A percentile compares a stretch with the other conserved stretches of the same genome.
Conservation (phyloP, 2,888 invertebrate species). For the Drosophila monieri region DNA sequence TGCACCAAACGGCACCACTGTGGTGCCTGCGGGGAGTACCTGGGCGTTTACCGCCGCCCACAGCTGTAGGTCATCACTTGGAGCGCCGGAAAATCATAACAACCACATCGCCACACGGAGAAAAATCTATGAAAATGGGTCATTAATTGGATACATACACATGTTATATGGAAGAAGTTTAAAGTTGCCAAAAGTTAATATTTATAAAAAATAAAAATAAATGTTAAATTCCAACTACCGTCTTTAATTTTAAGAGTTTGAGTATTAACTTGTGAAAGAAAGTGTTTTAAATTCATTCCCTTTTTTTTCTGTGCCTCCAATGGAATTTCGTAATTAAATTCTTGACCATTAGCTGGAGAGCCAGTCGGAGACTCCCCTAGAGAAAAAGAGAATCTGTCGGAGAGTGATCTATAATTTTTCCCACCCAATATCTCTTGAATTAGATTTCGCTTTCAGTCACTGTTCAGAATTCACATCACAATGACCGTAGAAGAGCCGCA, state of each 20-base stretch:
- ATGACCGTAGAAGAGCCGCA: conserved; percentile 67
- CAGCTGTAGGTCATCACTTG: conserved; percentile 61
- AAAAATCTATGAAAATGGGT: conserved; percentile 1
- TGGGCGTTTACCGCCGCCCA: conserved; percentile 81
- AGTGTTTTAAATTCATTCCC: no score
- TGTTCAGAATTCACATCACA: conserved; percentile 30
- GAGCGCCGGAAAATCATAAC: background rate
- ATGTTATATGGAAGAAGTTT: background rate
- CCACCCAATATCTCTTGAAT: conserved; percentile 6
- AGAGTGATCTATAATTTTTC: conserved; percentile 11
- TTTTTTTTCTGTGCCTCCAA: background rate
- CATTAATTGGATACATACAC: background rate
- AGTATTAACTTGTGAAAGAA: background rate
- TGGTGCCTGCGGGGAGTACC: conserved; percentile 81
- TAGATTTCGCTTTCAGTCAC: conserved; percentile 46
- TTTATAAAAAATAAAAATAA: conserved; percentile 22
- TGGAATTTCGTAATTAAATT: conserved; percentile 11
- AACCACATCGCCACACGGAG: conserved; percentile 1
- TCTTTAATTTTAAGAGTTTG: background rate
- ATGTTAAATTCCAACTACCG: background rate
- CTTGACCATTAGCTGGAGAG: background rate
- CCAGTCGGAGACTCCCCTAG: conserved; percentile 32
- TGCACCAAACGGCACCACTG: conserved; percentile 80
- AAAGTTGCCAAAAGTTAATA: background rate
- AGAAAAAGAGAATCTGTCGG: conserved; percentile 1